Conservation (phyloP, 2,113 vertebrate species). For the Myxocyprinus asiaticus region DNA sequence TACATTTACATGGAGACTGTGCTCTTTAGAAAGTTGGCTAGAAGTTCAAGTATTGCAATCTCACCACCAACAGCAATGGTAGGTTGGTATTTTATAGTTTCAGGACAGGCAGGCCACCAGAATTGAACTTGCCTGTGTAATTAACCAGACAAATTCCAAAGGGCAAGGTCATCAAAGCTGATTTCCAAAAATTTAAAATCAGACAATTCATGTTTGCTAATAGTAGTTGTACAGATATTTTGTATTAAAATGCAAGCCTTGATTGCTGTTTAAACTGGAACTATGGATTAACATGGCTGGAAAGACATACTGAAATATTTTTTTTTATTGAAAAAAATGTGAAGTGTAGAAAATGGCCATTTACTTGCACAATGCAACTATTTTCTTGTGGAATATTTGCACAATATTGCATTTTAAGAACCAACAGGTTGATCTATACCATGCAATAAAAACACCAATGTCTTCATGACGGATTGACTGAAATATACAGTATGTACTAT, state of each 20-base stretch:
- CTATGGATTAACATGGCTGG: background rate
- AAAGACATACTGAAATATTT: too few relatives aligned
- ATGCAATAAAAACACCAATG: background rate
- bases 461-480: too few relatives aligned
- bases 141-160: constrained; percentile 3
- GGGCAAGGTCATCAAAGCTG: constrained; percentile 7
- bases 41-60: constrained; percentile 42
- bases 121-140: constrained; percentile 8
- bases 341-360: too few relatives aligned
- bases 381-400: too few relatives aligned
- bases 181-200: constrained; percentile 5
- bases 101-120: background rate
- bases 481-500: too few relatives aligned
- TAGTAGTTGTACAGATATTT: background rate
- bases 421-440: too few relatives aligned
- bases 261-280: constrained; percentile 1
- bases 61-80: background rate
- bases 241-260: too few relatives aligned
- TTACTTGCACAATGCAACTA: background rate
- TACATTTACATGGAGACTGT: constrained; percentile 32
- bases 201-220: background rate
- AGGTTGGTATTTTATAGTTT: background rate
- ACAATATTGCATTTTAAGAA: too few relatives aligned
- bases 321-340: too few relatives aligned
- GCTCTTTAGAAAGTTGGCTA: constrained; percentile 39